A percentile compares a stretch with the other conserved stretches of the same genome.
These are phyloP conservation scores for Sesia apiformis DNA, from an alignment of 2,888 invertebrate genomes.

Conservation along the genomic window DNA sequence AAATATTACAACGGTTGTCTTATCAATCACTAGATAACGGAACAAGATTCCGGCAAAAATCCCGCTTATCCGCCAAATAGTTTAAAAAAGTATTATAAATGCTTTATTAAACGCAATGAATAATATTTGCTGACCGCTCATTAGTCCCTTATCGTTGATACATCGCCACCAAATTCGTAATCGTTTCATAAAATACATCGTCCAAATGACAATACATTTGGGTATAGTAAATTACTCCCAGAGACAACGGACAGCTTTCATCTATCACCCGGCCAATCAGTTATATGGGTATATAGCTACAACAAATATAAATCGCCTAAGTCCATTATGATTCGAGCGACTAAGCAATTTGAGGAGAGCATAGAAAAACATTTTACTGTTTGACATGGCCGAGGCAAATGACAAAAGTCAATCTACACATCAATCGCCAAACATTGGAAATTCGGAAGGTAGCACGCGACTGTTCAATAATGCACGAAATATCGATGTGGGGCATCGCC, in stretches of 20 bases:
- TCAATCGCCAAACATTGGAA: slow-evolving; percentile 74
- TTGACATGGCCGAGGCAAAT: slow-evolving; percentile 70
- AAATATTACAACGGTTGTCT: neutral
- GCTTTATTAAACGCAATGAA: slow-evolving; percentile 1
- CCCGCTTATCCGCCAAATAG: neutral
- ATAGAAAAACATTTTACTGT: slow-evolving; percentile 68
- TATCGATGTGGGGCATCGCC: slow-evolving; percentile 71
- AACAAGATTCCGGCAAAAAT: neutral
- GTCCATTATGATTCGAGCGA: slow-evolving; percentile 60
- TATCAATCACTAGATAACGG: neutral
- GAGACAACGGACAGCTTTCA: slow-evolving; percentile 46
- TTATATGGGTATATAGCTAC: slow-evolving; percentile 33
- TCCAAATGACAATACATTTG: slow-evolving; percentile 26
- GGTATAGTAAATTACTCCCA: slow-evolving; percentile 29
- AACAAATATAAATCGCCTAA: slow-evolving; percentile 50
- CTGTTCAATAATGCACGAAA: slow-evolving; percentile 70
- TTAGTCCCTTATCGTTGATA: slow-evolving; percentile 16
- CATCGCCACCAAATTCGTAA: slow-evolving; percentile 21
- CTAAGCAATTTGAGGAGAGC: slow-evolving; percentile 56
- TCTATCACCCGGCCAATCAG: slow-evolving; percentile 65
- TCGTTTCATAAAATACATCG: slow-evolving; percentile 20
- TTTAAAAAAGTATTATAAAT: neutral
- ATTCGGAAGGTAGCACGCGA: slow-evolving; percentile 70
- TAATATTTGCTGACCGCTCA: slow-evolving; percentile 14
- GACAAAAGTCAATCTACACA: slow-evolving; percentile 75